A percentile compares a stretch with the other conserved stretches of the same genome.
Evolutionary conservation across 2,113 vertebrate genomes (phyloP).

Genomic region (Phyllostomus hastatus): DNA sequence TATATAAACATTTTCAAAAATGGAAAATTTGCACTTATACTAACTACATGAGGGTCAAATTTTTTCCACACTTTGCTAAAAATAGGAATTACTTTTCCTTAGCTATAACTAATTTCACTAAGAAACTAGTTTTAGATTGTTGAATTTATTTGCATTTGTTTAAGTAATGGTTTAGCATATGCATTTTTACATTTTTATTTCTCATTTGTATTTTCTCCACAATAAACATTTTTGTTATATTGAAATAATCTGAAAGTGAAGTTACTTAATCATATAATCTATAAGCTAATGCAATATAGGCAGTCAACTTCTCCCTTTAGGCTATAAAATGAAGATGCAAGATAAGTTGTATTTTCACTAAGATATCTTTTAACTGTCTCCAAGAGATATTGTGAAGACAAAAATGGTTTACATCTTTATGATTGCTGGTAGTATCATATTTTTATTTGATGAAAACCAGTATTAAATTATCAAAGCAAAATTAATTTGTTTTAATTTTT

Average conservation of each 20-base stretch:
- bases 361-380: conserved; percentile 28
- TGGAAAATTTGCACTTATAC: neutral
- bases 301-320: conserved; percentile 25
- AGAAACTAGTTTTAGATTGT: neutral
- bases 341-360: conserved; percentile 38
- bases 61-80: neutral
- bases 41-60: neutral
- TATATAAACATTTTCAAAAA: neutral
- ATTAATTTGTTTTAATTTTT: conserved; percentile 56
- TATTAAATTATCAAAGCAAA: conserved; percentile 48
- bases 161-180: neutral
- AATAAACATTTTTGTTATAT: neutral
- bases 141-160: neutral
- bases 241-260: neutral
- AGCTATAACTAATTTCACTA: neutral
- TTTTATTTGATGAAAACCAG: conserved; percentile 66
- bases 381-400: conserved; percentile 27
- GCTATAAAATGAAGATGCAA: conserved; percentile 36
- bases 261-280: conserved; percentile 19
- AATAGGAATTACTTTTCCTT: neutral
- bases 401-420: conserved; percentile 24
- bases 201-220: neutral
- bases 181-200: neutral
- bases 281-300: conserved; percentile 38
- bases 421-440: neutral